A percentile compares a stretch with the other conserved stretches of the same genome.
Conservation (phyloP, 2,888 invertebrate species). For the Thumatha senex region DNA sequence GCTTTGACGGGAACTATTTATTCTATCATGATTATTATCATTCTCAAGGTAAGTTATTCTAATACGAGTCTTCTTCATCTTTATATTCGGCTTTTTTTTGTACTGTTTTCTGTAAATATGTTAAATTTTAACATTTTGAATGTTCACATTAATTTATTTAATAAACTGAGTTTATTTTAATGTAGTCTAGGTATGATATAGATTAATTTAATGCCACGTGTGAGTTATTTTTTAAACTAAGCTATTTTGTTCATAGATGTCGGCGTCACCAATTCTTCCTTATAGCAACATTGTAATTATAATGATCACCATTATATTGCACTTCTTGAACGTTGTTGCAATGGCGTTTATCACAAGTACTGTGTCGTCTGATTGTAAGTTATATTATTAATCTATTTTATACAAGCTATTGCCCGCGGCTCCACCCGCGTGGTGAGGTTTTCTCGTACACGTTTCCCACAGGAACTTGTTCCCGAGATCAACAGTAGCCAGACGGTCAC, state of each 20-base stretch:
- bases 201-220: background rate
- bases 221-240: background rate
- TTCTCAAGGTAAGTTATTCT: conserved; percentile 23
- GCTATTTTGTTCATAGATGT: conserved; percentile 4
- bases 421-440: background rate
- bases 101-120: no score
- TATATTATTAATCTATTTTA: background rate
- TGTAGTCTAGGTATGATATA: no score
- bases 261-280: conserved; percentile 23
- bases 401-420: no score
- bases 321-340: conserved; percentile 27
- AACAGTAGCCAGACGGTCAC: no score
- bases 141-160: no score
- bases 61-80: no score
- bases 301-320: conserved; percentile 21
- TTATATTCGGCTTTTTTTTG: no score
- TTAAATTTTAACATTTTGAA: no score
- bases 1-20: conserved; percentile 23
- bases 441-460: background rate
- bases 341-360: conserved; percentile 31
- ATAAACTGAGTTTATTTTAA: no score
- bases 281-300: conserved; percentile 22
- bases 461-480: no score
- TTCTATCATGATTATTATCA: conserved; percentile 7
- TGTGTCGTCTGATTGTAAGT: conserved; percentile 35